phyloP scores from a whole-genome alignment of 2,113 vertebrate genomes.

The Alexandromys fortis region DNA sequence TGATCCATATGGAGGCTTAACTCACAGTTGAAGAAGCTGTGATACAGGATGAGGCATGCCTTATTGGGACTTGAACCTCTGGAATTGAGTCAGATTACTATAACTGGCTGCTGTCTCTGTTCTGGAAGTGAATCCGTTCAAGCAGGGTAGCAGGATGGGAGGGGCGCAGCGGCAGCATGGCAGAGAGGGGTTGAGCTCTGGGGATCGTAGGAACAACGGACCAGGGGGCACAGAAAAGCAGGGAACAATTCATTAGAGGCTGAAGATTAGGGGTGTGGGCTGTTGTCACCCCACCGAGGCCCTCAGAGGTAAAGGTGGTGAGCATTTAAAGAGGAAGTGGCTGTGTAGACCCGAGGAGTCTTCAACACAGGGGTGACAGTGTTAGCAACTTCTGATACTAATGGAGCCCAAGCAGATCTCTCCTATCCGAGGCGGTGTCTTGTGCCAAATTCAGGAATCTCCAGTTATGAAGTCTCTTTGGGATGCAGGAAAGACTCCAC shows the following conservation, averaged over 20 bases:
- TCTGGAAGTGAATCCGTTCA: neutral
- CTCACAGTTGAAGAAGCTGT: neutral
- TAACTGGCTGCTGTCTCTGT: neutral
- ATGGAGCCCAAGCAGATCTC: no score
- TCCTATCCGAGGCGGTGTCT: neutral
- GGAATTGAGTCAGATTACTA: neutral
- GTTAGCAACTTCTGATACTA: no score
- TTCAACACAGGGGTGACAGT: neutral
- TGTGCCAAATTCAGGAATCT: neutral
- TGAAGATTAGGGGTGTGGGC: neutral
- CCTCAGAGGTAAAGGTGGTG: neutral
- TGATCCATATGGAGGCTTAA: neutral
- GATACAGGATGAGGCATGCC: no score
- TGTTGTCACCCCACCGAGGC: neutral
- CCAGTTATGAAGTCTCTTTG: neutral
- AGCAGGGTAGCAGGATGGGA: neutral
- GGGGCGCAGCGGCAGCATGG: neutral
- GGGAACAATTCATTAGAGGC: neutral
- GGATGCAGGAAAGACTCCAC: no score
- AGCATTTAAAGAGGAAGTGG: neutral
- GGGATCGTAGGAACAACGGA: neutral
- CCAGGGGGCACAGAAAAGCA: neutral
- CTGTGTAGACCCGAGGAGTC: neutral
- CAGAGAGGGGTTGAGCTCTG: neutral
- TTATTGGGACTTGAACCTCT: neutral